These are phyloP conservation scores for Ceratina australensis DNA, from an alignment of 1,140 invertebrate genomes.

Conservation along the genomic window DNA sequence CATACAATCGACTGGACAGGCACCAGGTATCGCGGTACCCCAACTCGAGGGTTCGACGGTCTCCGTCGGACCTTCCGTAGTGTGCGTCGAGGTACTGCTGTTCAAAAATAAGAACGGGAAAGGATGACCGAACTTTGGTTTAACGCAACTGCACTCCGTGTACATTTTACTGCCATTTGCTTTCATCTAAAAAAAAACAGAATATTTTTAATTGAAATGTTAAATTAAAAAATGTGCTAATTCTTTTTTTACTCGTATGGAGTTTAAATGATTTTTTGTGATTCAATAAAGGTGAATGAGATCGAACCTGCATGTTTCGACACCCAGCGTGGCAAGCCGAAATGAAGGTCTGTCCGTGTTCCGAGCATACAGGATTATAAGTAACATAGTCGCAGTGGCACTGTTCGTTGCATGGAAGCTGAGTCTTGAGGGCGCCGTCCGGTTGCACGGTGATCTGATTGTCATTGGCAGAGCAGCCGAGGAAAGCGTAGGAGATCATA, in stretches of 20 bases:
- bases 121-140: constrained; percentile 56
- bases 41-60: constrained; percentile 32
- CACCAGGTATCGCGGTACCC: constrained; percentile 81
- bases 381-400: constrained; percentile 85
- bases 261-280: too few relatives aligned
- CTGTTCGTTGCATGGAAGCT: constrained; percentile 82
- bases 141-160: constrained; percentile 81
- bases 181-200: constrained; percentile 21
- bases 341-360: constrained; percentile 82
- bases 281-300: background rate
- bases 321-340: constrained; percentile 88
- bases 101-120: constrained; percentile 56
- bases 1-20: constrained; percentile 84
- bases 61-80: constrained; percentile 51
- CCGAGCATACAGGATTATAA: constrained; percentile 85
- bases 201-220: too few relatives aligned
- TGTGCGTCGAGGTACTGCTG: constrained; percentile 26
- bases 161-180: constrained; percentile 69
- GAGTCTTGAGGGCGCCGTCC: constrained; percentile 76
- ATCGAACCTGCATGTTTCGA: constrained; percentile 70
- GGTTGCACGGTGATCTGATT: constrained; percentile 78
- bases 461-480: constrained; percentile 84
- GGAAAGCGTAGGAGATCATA: constrained; percentile 84
- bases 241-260: too few relatives aligned
- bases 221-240: too few relatives aligned